phyloP scores from a whole-genome alignment of 2,113 vertebrate species.

The Fulmarus glacialis region DNA sequence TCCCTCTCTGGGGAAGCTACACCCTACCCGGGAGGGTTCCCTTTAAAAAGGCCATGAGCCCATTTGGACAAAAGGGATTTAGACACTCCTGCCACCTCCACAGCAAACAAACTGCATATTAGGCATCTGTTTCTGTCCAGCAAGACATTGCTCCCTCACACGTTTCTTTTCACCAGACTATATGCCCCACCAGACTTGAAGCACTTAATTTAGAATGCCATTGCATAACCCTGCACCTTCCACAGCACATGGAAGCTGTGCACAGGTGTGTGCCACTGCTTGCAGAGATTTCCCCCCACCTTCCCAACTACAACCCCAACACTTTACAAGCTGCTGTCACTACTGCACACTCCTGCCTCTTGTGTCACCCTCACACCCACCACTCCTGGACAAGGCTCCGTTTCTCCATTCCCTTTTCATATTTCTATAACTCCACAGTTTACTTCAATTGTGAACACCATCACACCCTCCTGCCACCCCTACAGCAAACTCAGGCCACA shows the following conservation, averaged over 20 bases:
- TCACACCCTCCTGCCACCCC: background rate
- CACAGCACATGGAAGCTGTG: background rate
- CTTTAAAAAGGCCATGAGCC: background rate
- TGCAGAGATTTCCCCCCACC: background rate
- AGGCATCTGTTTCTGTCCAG: background rate
- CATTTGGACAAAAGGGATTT: background rate
- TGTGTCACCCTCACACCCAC: background rate
- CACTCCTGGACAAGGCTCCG: background rate
- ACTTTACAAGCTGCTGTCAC: background rate
- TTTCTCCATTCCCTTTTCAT: background rate
- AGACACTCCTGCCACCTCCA: background rate
- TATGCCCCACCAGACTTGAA: background rate
- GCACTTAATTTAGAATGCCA: background rate
- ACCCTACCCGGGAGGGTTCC: background rate
- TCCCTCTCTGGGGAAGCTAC: background rate
- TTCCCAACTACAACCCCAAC: background rate
- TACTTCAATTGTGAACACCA: rapidly evolving
- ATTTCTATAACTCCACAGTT: background rate
- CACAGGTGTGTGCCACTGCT: background rate
- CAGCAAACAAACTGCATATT: background rate
- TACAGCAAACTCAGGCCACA: background rate
- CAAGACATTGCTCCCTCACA: background rate
- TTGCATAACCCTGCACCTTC: background rate
- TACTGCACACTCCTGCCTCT: background rate
- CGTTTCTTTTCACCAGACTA: background rate